Evolutionary conservation across 2,888 invertebrate species (phyloP).

Genomic region (Lamproptera curius): DNA sequence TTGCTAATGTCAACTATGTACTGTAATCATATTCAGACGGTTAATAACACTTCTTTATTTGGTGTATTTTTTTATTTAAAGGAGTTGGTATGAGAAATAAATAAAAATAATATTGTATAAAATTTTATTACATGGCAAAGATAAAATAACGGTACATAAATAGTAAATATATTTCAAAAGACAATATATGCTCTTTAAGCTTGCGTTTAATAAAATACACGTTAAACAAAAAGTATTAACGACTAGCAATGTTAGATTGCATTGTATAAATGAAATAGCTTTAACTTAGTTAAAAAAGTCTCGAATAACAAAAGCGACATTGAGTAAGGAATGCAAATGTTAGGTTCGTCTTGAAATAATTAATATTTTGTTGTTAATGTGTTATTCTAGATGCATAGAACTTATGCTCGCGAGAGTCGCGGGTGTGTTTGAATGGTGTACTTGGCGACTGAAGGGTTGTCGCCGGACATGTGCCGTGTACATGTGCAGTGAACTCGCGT

Average conservation of each 20-base stretch:
- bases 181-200: slow-evolving; percentile 38
- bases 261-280: slow-evolving; percentile 34
- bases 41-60: no score
- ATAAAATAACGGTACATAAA: slow-evolving; percentile 45
- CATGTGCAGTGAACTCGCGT: slow-evolving; percentile 85
- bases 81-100: no score
- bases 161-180: slow-evolving; percentile 31
- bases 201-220: slow-evolving; percentile 42
- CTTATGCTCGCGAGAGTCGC: slow-evolving; percentile 91
- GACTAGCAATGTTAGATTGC: slow-evolving; percentile 61
- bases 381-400: slow-evolving; percentile 86
- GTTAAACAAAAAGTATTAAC: slow-evolving; percentile 43
- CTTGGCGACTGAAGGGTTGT: slow-evolving; percentile 85
- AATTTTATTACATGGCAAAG: slow-evolving; percentile 68
- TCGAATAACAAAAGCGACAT: slow-evolving; percentile 35
- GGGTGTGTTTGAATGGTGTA: slow-evolving; percentile 89
- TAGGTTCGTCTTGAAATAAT: slow-evolving; percentile 20
- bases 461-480: slow-evolving; percentile 89
- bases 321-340: slow-evolving; percentile 44
- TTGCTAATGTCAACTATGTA: no score
- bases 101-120: slow-evolving; percentile 38
- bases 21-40: no score
- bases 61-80: no score
- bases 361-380: slow-evolving; percentile 35
- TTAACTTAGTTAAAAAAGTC: slow-evolving; percentile 24